Percentiles rank a stretch among this genome's conserved stretches.
Conservation (phyloP, 2,797 vertebrate genomes). For the Esox lucius region DNA sequence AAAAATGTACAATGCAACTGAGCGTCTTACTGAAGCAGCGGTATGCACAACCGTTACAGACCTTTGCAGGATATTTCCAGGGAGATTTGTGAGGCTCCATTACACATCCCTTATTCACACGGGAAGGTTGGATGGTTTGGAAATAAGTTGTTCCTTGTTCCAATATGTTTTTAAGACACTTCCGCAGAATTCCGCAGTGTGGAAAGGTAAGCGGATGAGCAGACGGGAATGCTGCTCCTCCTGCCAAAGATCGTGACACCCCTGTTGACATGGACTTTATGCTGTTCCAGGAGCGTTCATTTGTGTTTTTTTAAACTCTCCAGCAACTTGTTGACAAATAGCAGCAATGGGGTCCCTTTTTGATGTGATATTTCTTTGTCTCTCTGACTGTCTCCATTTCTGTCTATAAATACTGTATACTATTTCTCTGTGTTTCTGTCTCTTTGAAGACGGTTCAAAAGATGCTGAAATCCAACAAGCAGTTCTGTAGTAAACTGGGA, state of each 20-base stretch:
- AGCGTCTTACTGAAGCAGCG: background rate
- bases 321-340: background rate
- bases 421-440: conserved; percentile 16
- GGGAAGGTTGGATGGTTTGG: background rate
- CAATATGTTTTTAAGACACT: background rate
- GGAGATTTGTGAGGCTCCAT: background rate
- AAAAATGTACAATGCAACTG: background rate
- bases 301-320: background rate
- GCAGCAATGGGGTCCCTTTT: background rate
- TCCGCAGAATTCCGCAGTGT: background rate
- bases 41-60: background rate
- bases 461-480: conserved; percentile 92
- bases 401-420: background rate
- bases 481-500: conserved; percentile 93
- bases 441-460: conserved; percentile 88
- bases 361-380: conserved; percentile 9
- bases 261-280: background rate
- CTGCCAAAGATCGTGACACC: background rate
- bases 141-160: background rate
- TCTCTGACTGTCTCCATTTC: background rate
- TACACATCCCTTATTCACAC: background rate
- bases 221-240: background rate
- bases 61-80: background rate
- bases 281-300: background rate
- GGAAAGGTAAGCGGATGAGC: background rate